A percentile compares a stretch with the other conserved stretches of the same genome.
Conservation (phyloP, 2,113 vertebrate species). For the Odocoileus hemionus region DNA sequence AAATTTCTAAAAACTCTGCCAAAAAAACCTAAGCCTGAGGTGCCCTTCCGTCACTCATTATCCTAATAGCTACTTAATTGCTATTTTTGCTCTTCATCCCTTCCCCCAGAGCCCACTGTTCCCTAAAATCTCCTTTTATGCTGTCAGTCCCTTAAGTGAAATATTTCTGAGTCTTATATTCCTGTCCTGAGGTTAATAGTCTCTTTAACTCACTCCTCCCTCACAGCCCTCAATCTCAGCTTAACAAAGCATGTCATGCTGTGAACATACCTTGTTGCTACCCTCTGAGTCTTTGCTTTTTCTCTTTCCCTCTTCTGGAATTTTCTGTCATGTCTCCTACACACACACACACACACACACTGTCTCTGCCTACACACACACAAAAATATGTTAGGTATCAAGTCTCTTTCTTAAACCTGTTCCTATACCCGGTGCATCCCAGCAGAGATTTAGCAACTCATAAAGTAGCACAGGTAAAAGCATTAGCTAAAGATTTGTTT, state of each 20-base stretch:
- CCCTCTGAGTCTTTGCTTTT: not conserved
- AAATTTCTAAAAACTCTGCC: not conserved
- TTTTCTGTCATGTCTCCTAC: not conserved
- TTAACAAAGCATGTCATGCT: not conserved
- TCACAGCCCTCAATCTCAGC: not conserved
- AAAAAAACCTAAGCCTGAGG: not conserved
- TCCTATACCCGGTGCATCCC: not conserved
- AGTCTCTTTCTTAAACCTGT: not conserved
- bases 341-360: not conserved
- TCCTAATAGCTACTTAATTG: not conserved
- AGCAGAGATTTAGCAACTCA: not conserved
- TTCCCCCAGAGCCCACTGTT: not conserved
- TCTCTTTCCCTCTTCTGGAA: not conserved
- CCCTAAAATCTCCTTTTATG: not conserved
- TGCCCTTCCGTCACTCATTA: not conserved
- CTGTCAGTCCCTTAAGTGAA: not conserved
- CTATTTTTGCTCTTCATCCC: not conserved
- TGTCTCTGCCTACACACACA: not conserved
- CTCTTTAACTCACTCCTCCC: not conserved
- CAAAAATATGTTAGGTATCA: not conserved
- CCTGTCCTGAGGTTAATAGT: not conserved
- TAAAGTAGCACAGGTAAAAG: not conserved
- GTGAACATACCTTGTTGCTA: not conserved
- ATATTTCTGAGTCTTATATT: not conserved
- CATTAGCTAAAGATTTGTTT: not conserved